Conservation (phyloP, 2,888 invertebrate species). For the Pheosia gnoma region DNA sequence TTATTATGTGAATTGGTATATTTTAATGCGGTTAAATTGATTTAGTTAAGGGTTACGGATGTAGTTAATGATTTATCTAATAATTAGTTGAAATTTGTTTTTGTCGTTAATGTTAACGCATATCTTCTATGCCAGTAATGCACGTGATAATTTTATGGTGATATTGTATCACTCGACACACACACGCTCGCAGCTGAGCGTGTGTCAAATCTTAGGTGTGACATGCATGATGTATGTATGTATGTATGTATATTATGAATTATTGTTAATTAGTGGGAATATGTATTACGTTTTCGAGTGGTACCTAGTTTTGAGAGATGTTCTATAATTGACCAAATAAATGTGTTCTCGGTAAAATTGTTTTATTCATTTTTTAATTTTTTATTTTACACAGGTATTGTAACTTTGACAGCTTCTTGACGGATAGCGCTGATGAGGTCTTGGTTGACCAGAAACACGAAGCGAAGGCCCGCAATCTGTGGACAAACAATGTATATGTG, state of each 20-base stretch:
- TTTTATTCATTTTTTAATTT: constrained; percentile 40
- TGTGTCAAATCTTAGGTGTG: constrained; percentile 38
- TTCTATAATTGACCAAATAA: constrained; percentile 81
- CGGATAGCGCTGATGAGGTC: constrained; percentile 95
- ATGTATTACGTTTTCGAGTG: constrained; percentile 73
- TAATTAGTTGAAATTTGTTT: constrained; percentile 51
- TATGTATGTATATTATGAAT: constrained; percentile 20
- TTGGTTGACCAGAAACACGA: constrained; percentile 96
- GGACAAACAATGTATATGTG: constrained; percentile 10
- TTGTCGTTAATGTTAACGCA: constrained; percentile 70
- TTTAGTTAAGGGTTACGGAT: constrained; percentile 73
- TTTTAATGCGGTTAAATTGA: constrained; percentile 68
- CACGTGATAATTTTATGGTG: constrained; percentile 80
- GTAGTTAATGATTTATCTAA: constrained; percentile 55
- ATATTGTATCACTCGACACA: constrained; percentile 57
- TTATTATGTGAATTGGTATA: constrained; percentile 59
- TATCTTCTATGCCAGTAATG: constrained; percentile 77
- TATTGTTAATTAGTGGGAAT: constrained; percentile 53
- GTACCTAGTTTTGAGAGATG: constrained; percentile 74
- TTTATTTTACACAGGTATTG: constrained; percentile 72
- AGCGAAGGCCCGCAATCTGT: constrained; percentile 94
- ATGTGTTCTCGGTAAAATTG: constrained; percentile 79
- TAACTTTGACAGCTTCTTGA: constrained; percentile 93
- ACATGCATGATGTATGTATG: constrained; percentile 25
- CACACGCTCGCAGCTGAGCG: constrained; percentile 42